Percentiles rank a stretch among this genome's conserved stretches.
phyloP scores from a whole-genome alignment of 2,888 invertebrate genomes.

The Dione vanillae region DNA sequence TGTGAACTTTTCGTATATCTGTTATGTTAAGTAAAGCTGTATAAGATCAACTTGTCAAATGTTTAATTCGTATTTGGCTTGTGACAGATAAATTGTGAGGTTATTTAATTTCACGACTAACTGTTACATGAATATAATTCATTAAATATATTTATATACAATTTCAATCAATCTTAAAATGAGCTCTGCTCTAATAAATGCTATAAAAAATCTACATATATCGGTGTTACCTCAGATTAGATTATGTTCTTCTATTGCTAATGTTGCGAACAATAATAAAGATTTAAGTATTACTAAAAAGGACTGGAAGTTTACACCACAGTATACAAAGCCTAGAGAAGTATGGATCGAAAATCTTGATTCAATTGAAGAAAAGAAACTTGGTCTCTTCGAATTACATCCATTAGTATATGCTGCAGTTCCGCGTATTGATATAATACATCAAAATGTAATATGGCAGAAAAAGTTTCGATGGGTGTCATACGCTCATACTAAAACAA shows the following conservation, averaged over 20 bases:
- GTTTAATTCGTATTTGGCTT: background rate
- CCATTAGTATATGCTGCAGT: conserved; percentile 92
- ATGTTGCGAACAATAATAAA: conserved; percentile 46
- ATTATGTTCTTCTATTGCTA: conserved; percentile 58
- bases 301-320: conserved; percentile 78
- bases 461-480: conserved; percentile 91
- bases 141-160: background rate
- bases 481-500: conserved; percentile 90
- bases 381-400: conserved; percentile 95
- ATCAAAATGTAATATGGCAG: conserved; percentile 95
- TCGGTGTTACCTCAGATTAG: conserved; percentile 60
- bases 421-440: conserved; percentile 94
- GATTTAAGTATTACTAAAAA: conserved; percentile 66
- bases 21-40: background rate
- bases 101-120: background rate
- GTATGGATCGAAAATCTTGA: conserved; percentile 95
- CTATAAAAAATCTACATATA: conserved; percentile 68
- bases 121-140: background rate
- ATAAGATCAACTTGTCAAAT: background rate
- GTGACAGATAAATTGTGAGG: background rate
- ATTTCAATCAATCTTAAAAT: conserved; percentile 50
- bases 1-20: background rate
- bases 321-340: conserved; percentile 87
- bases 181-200: conserved; percentile 68
- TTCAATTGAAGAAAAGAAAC: conserved; percentile 88